Evolutionary conservation across 64 coral and sea anemone species (phyloP).

Genomic region (Pachyseris speciosa): DNA sequence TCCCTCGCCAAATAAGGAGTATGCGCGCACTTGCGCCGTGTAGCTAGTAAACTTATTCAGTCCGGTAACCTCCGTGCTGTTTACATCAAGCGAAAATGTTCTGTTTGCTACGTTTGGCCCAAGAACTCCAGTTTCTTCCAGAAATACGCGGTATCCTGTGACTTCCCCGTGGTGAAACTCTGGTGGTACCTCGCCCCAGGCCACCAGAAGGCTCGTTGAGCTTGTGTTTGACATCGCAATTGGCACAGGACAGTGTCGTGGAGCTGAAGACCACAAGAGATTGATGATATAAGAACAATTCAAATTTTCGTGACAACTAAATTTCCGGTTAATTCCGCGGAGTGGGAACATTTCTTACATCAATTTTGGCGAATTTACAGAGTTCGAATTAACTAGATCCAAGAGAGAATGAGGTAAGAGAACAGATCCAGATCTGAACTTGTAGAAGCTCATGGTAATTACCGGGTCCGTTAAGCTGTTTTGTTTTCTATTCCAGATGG

Average conservation of each 20-base stretch:
- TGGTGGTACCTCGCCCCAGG: slow-evolving; percentile 31
- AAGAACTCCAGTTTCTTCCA: background rate
- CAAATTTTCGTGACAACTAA: too few species aligned
- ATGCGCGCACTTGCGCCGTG: background rate
- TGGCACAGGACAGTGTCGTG: background rate
- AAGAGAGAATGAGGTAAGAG: too few species aligned
- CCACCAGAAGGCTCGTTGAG: slow-evolving; percentile 37
- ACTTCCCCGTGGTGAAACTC: slow-evolving; percentile 22
- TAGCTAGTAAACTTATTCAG: slow-evolving; percentile 41
- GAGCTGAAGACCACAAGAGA: background rate
- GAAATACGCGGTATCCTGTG: slow-evolving; percentile 18
- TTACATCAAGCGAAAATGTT: background rate
- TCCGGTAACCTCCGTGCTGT: background rate
- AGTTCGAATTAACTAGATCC: too few species aligned
- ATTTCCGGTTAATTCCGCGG: too few species aligned
- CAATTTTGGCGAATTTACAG: too few species aligned
- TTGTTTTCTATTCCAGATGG: too few species aligned
- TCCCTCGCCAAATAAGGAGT: slow-evolving; percentile 33
- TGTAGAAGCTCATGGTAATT: too few species aligned
- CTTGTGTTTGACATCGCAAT: slow-evolving; percentile 28
- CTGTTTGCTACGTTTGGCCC: background rate
- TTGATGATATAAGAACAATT: background rate
- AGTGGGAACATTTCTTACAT: too few species aligned
- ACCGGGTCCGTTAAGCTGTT: too few species aligned
- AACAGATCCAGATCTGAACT: too few species aligned